Evolutionary conservation across 2,113 vertebrate genomes (phyloP), one percentile per base, ranked within the genome.

Genomic region (Larimichthys polyactis): DNA sequence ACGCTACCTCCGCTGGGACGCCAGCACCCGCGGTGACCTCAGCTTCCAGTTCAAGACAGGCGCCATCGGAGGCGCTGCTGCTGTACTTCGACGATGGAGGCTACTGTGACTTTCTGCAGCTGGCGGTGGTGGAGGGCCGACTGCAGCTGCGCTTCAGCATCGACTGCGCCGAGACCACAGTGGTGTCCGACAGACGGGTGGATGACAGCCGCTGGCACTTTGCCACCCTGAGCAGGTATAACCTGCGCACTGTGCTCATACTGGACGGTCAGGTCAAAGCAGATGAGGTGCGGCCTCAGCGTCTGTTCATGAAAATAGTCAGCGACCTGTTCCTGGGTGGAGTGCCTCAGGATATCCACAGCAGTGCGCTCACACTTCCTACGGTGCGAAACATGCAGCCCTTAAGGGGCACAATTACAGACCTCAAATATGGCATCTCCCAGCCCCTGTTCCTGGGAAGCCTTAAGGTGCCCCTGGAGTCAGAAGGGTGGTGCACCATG

Each of bases 1-100:
- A 68, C 98, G 99, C 90, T 99, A 97, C 95, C 96, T 99, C 83
- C 97, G 98, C 92, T 99, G 99, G 99, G 99, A 99, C n/a, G 98
- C 98, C 87, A 97, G 97, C 94, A 97, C 96, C 0, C 96, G 96
- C 69, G 96, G 97, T 2, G 97, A 99, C 91, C 97, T 99, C 90
- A 99, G 97, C 90, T 98, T 99, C 91, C 97, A 97, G 91, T 94
- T 99, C 90, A 97, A 98, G 93, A 99, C 98, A 65, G 97, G 97
- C 0, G 93, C 96, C n/a, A n/a, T 97, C 99, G 44, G 95, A 96
- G 10, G 97, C 97, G 40, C 96, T 99, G 86, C 95, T 99, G n/a
- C 94, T 99, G 85, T 99, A 99, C 93, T 97, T 99, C 48, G 99
- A 99, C 6, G 99, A 99, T 1, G 97, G 97, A 0, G 99, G 98